Evolutionary conservation across 2,888 invertebrate species (phyloP).

Genomic region (Callinectes sapidus): DNA sequence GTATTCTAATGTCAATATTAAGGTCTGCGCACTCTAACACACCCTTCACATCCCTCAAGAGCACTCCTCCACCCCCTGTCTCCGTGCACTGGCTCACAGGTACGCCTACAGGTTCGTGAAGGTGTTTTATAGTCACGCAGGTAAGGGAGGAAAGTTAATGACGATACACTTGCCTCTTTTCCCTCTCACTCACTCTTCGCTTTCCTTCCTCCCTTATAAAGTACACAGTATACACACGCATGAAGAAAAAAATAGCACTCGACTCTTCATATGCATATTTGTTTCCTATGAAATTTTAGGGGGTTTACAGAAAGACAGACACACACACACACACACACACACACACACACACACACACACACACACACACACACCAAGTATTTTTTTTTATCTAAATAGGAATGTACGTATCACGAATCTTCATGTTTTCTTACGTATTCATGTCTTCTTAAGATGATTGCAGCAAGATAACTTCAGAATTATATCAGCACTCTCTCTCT

Average conservation of each 20-base stretch:
- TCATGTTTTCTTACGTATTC: too few species aligned
- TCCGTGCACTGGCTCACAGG: not conserved
- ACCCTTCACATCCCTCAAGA: not conserved
- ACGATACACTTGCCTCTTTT: slow-evolving; percentile 14
- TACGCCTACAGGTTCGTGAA: slow-evolving; percentile 36
- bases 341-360: slow-evolving; percentile 14
- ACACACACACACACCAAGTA: not conserved
- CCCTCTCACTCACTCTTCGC: not conserved
- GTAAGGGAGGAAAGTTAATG: slow-evolving; percentile 26
- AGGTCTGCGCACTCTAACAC: not conserved
- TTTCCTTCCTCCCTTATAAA: not conserved
- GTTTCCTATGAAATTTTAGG: not conserved
- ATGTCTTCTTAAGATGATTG: too few species aligned
- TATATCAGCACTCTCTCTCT: too few species aligned
- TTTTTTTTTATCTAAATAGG: too few species aligned
- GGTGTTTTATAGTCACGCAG: slow-evolving; percentile 37
- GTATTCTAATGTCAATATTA: not conserved
- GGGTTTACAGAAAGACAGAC: not conserved
- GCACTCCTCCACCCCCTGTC: not conserved
- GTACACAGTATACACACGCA: not conserved
- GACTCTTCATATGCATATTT: not conserved
- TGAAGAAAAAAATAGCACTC: not conserved
- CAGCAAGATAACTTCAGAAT: too few species aligned
- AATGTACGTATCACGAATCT: too few species aligned
- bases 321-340: slow-evolving; percentile 38